These are phyloP conservation scores for Pantala flavescens DNA, from an alignment of 1,140 invertebrate species.

Conservation along the genomic window DNA sequence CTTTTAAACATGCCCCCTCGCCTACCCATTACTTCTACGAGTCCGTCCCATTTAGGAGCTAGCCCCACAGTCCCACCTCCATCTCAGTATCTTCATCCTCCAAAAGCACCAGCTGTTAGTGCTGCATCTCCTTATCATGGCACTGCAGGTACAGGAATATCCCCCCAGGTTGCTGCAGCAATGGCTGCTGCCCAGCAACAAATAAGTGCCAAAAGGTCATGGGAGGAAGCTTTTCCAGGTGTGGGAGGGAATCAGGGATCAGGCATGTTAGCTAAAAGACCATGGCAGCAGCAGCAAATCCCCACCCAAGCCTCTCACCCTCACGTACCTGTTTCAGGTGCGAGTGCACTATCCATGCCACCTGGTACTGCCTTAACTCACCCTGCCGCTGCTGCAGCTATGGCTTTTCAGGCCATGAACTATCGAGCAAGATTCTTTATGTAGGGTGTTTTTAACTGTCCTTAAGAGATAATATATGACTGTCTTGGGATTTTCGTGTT, in stretches of 20 bases:
- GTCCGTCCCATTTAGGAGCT: not conserved
- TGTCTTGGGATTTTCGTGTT: not conserved
- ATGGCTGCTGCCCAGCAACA: slow-evolving; percentile 29
- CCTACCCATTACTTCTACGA: slow-evolving; percentile 28
- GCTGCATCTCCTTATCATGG: slow-evolving; percentile 34
- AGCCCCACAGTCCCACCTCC: slow-evolving; percentile 34
- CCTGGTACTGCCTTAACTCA: not conserved
- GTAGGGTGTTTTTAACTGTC: not conserved
- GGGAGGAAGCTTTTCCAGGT: slow-evolving; percentile 32
- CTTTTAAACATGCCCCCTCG: slow-evolving; percentile 25
- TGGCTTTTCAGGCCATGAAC: slow-evolving; percentile 8
- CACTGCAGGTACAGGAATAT: slow-evolving; percentile 29
- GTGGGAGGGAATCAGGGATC: slow-evolving; percentile 18
- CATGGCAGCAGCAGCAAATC: not conserved
- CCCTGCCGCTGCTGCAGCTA: slow-evolving; percentile 8
- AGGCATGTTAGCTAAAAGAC: not conserved
- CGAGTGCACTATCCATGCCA: slow-evolving; percentile 12
- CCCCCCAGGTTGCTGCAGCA: slow-evolving; percentile 30
- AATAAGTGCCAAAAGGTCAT: slow-evolving; percentile 37
- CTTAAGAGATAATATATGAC: too few species aligned
- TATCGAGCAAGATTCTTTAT: slow-evolving; percentile 13
- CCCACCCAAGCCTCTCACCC: slow-evolving; percentile 26
- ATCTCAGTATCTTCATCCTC: slow-evolving; percentile 36
- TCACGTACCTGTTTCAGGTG: slow-evolving; percentile 28
- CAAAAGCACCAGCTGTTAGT: slow-evolving; percentile 31